Conservation (phyloP, 2,797 vertebrate genomes). For the Odontamblyopus rebecca region DNA sequence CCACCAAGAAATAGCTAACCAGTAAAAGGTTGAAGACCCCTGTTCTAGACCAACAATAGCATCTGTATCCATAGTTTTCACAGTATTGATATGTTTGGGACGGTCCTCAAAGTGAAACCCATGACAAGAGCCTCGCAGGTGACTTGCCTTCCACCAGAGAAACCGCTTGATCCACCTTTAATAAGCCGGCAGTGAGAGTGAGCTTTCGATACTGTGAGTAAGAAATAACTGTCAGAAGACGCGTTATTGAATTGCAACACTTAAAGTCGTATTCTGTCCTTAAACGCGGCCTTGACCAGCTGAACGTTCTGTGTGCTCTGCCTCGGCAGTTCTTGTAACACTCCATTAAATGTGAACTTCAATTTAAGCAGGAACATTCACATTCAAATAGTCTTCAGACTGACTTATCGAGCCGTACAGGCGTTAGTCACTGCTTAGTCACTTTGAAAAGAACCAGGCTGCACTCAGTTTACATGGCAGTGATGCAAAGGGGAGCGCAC, state of each 20-base stretch:
- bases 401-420: not conserved
- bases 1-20: no score
- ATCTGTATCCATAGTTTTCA: no score
- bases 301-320: not conserved
- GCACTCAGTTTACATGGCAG: not conserved
- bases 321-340: not conserved
- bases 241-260: not conserved
- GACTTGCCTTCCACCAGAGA: no score
- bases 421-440: constrained; percentile 7
- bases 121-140: no score
- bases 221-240: not conserved
- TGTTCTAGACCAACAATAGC: no score
- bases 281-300: not conserved
- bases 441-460: not conserved
- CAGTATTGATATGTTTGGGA: no score
- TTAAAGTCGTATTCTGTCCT: not conserved
- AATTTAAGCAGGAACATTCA: constrained; percentile 3
- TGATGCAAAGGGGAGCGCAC: not conserved
- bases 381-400: not conserved
- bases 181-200: not conserved
- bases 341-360: not conserved
- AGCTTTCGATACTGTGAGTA: not conserved
- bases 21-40: no score
- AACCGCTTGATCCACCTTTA: no score
- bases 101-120: no score